These are phyloP conservation scores for Genyomyrus donnyi DNA, from an alignment of 2,113 vertebrate species.

Conservation along the genomic window DNA sequence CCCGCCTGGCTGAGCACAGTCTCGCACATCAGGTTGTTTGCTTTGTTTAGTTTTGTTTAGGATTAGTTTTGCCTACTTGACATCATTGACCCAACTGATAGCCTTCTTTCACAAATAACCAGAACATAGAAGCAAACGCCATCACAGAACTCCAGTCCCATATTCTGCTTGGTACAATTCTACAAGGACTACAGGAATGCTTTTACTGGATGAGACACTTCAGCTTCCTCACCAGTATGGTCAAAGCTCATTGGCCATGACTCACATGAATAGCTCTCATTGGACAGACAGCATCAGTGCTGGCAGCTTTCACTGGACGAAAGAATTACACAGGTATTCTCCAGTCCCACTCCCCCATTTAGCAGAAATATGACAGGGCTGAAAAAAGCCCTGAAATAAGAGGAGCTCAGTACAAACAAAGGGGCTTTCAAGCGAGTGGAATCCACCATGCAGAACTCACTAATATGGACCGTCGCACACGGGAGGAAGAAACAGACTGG, in stretches of 20 bases:
- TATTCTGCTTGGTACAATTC: neutral
- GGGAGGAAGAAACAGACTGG: constrained; percentile 41
- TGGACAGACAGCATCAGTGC: neutral
- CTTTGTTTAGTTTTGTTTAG: neutral
- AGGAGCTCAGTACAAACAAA: neutral
- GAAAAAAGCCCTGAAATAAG: neutral
- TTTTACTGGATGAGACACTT: neutral
- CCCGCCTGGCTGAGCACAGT: neutral
- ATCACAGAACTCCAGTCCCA: neutral
- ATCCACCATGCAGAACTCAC: constrained; percentile 54
- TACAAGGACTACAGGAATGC: neutral
- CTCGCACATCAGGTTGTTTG: neutral
- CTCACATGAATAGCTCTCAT: neutral
- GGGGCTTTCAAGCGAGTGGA: constrained; percentile 11
- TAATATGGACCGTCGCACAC: constrained; percentile 60
- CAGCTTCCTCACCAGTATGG: neutral
- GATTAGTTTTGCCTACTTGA: neutral
- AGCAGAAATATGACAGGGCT: neutral
- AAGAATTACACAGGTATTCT: neutral
- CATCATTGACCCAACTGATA: neutral
- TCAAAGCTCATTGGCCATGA: neutral
- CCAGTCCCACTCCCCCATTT: neutral
- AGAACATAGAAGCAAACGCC: neutral
- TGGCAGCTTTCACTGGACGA: neutral
- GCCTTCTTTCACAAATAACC: neutral